Evolutionary conservation across 2,797 vertebrate species (phyloP).

Genomic region (Bradypus variegatus): DNA sequence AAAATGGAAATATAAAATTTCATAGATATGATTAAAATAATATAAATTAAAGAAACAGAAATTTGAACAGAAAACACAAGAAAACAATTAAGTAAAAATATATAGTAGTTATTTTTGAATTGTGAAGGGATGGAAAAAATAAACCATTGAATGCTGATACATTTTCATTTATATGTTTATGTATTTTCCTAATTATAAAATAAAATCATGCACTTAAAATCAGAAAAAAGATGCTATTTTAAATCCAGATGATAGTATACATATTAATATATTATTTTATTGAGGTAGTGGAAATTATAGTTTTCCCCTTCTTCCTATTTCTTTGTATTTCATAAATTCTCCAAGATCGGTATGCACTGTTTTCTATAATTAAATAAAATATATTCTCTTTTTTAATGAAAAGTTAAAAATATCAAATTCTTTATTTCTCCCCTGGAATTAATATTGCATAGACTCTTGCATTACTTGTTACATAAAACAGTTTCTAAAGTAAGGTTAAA

Average conservation of each 20-base stretch:
- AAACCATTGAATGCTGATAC: not conserved
- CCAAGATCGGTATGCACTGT: not conserved
- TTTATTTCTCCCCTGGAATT: not conserved
- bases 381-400: not conserved
- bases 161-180: not conserved
- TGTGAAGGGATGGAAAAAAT: no score
- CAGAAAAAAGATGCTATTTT: not conserved
- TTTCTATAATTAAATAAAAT: slow-evolving; percentile 17
- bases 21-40: not conserved
- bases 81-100: not conserved
- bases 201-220: not conserved
- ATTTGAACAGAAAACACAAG: not conserved
- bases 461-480: slow-evolving; percentile 67
- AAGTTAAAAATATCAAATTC: not conserved
- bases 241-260: not conserved
- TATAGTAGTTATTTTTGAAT: not conserved
- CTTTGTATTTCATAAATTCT: slow-evolving; percentile 1
- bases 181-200: not conserved
- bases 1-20: slow-evolving; percentile 9
- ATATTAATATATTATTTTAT: slow-evolving; percentile 49
- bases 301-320: not conserved
- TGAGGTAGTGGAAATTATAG: not conserved
- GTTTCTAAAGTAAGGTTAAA: slow-evolving; percentile 65
- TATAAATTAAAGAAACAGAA: not conserved
- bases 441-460: slow-evolving; percentile 59